Base-by-base conservation (phyloP, 2,888 invertebrate species). In the Volucella zonaria region DNA sequence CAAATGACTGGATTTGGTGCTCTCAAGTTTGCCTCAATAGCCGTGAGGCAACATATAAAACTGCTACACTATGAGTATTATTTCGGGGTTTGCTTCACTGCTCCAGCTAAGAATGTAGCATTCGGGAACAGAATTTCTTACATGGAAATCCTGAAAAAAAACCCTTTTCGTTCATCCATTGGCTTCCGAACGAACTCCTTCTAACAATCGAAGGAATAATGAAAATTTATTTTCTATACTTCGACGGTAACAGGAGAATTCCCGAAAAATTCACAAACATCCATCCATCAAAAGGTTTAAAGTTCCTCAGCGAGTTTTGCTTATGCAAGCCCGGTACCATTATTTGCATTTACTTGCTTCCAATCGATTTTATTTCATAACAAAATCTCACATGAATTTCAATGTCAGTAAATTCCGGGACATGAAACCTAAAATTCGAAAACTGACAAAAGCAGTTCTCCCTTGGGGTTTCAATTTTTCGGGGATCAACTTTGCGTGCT, bases 321-420 rank as follows among this genome's bases (percentile, higher is more conserved):
- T 23, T 23, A 23, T 23, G 18, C 18, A 23, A 2, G 18, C 2
- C 0, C 18, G 18, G 18, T 23, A n/a, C 49, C 49, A 8, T 52
- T 18, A 51, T 66, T 66, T 51, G 18, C 42, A 66, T 10, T n/a
- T 52, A 4, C 6, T 6, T 31, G 31, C 31, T 31, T 66, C 10
- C 51, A 66, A 52, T 51, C 64, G 64, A 64, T 49, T 66, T 51
- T 31, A 40, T 12, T 6, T 14, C n/a, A n/a, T 31, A 15, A 8
- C n/a, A 14, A 23, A 52, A 66, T 64, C 11, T 40, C 61, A 10
- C 52, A 15, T 12, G 18, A 38, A 52, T 59, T 45, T 31, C 14
- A n/a, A 31, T 52, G 52, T 2, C 61, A 47, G 47, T 74, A 74
- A 62, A 64, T 74, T 56, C 40, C 31, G 23, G 23, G 23, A 23